Evolutionary conservation across 2,888 invertebrate genomes (phyloP).

Genomic region (Nymphalis urticae): DNA sequence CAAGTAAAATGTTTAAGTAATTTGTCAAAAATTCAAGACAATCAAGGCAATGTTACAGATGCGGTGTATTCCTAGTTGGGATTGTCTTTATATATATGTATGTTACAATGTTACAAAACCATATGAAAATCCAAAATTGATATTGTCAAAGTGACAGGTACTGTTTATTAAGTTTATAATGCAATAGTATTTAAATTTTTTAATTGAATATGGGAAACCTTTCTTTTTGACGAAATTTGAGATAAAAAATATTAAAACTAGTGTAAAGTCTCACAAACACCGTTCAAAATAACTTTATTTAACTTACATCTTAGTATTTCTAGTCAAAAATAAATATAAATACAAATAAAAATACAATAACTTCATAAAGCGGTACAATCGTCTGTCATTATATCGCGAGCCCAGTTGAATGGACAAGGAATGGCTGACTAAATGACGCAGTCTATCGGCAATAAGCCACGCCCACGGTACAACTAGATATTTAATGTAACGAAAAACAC

Average conservation of each 20-base stretch:
- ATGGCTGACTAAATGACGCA: slow-evolving; percentile 34
- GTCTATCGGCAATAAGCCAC: slow-evolving; percentile 21
- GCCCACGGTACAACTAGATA: slow-evolving; percentile 19
- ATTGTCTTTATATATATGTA: neutral
- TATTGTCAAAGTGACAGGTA: too few species aligned
- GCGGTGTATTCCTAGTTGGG: neutral
- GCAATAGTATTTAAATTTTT: too few species aligned
- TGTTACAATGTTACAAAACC: neutral
- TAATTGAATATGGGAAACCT: too few species aligned
- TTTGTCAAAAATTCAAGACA: neutral
- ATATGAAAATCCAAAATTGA: too few species aligned
- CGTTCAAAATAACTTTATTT: too few species aligned
- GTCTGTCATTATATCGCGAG: slow-evolving; percentile 25
- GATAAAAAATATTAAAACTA: too few species aligned
- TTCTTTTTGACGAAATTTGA: too few species aligned
- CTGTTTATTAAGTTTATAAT: too few species aligned
- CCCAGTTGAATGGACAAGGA: slow-evolving; percentile 36
- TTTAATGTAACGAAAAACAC: slow-evolving; percentile 18
- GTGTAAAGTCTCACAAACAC: too few species aligned
- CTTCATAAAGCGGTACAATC: slow-evolving; percentile 26
- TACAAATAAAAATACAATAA: neutral
- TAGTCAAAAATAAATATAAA: slow-evolving; percentile 10
- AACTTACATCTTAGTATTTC: neutral
- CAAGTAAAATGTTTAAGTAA: too few species aligned
- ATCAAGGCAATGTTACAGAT: neutral